A percentile compares a stretch with the other conserved stretches of the same genome.
These are phyloP conservation scores for Tragelaphus buxtoni DNA, from an alignment of 2,113 vertebrate species.

Conservation along the genomic window DNA sequence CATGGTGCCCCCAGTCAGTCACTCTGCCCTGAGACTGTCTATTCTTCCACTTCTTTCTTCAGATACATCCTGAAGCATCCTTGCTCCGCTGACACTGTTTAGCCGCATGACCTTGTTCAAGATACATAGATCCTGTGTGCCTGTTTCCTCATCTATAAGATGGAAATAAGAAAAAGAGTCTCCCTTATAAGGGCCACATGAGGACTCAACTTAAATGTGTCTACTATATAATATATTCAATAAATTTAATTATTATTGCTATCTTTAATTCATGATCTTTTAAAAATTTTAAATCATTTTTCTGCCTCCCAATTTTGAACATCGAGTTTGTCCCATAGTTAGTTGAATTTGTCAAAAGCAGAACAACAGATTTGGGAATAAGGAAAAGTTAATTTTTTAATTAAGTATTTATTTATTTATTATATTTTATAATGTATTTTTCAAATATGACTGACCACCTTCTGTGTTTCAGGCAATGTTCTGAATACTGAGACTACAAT, in stretches of 20 bases:
- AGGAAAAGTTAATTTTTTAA: not conserved
- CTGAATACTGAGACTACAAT: not conserved
- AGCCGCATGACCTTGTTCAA: not conserved
- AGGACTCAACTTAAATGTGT: not conserved
- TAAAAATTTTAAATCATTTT: not conserved
- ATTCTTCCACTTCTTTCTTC: not conserved
- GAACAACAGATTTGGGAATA: not conserved
- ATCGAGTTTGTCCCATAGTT: not conserved
- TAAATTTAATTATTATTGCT: not conserved
- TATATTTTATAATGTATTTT: not conserved
- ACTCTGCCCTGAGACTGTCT: not conserved
- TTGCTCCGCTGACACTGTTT: not conserved
- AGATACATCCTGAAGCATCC: too few species aligned
- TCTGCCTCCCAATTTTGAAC: not conserved
- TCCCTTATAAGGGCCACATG: not conserved
- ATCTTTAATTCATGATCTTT: not conserved
- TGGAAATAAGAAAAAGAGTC: not conserved
- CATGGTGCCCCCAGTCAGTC: too few species aligned
- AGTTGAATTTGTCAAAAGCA: not conserved
- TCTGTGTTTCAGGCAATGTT: not conserved
- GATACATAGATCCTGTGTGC: not conserved
- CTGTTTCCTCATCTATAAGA: not conserved
- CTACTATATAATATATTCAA: not conserved
- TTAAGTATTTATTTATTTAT: not conserved
- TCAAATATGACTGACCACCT: not conserved